Evolutionary conservation across 2,888 invertebrate genomes (phyloP), one percentile per base, ranked within the genome.

Genomic region (Cactoblastis cactorum): DNA sequence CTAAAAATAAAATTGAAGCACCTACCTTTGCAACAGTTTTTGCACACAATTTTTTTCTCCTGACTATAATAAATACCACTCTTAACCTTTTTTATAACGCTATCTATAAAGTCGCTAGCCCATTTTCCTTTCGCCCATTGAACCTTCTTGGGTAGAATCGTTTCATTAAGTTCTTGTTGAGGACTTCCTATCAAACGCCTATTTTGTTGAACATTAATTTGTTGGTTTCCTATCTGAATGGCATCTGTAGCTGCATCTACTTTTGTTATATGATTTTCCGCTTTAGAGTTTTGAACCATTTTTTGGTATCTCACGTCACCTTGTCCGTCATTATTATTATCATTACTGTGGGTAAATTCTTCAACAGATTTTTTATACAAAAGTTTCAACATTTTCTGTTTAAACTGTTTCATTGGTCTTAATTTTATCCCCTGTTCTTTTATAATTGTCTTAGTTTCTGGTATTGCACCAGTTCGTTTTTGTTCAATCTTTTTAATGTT

Each of bases 31-130:
- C 19, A 17, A 43, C 35, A 45, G 33, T 45, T 55, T n/a, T 53
- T 48, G 32, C 49, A 53, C 33, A 32, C 22, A 33, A 54, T 50
- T 51, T 57, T 68, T 45, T 54, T 52, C 49, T 77, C 79, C 43
- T 73, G 67, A 49, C 57, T 77, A 51, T 79, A 86, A 64, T 87
- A 87, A 49, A 73, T 71, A 38, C 88, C 88, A 54, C 55, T 71
- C 45, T 71, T 76, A 18, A 88, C 71, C 55, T 85, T 86, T 51
- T 62, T 77, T 34, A 87, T 80, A 12, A 88, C 74, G 52, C 74
- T 83, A n/a, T 88, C 88, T 47, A 87, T 78, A 45, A 83, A 79
- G 45, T 85, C 83, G 59, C 75, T 84, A 0, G 80, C 75, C 76
- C 79, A 72, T 59, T 74, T 84, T 8, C 71, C 69, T 66, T 78